Evolutionary conservation across 2,888 invertebrate species (phyloP).

Genomic region (Rhagium mordax): DNA sequence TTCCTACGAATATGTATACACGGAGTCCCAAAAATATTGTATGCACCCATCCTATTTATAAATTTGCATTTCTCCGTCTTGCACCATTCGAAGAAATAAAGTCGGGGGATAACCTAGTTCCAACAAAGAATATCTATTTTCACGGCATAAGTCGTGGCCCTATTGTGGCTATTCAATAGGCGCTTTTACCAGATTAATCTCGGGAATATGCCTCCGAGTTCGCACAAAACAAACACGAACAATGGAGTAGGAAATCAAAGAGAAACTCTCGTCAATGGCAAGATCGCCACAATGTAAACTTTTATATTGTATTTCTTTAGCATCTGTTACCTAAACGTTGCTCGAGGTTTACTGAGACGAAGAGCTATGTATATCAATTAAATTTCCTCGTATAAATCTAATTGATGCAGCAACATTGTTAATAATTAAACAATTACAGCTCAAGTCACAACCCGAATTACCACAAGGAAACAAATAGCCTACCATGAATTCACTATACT

Average conservation of each 20-base stretch:
- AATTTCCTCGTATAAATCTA: no score
- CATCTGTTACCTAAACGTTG: neutral
- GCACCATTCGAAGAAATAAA: neutral
- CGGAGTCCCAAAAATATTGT: no score
- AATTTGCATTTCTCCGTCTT: neutral
- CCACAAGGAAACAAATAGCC: no score
- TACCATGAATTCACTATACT: no score
- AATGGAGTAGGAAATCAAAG: neutral
- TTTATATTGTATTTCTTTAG: neutral
- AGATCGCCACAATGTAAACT: neutral
- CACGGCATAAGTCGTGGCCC: conserved; percentile 9
- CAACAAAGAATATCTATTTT: conserved; percentile 6
- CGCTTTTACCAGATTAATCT: conserved; percentile 20
- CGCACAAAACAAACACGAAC: conserved; percentile 15
- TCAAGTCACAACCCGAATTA: no score
- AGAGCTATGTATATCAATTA: no score
- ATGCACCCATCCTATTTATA: neutral
- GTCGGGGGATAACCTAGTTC: conserved; percentile 4
- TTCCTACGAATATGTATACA: no score
- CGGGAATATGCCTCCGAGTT: conserved; percentile 5
- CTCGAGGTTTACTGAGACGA: neutral
- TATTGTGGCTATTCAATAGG: conserved; percentile 22
- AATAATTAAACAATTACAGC: no score
- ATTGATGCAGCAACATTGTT: no score
- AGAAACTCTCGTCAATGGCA: neutral